phyloP scores from a whole-genome alignment of 2,888 invertebrate species.

The Cremastinae sp. region DNA sequence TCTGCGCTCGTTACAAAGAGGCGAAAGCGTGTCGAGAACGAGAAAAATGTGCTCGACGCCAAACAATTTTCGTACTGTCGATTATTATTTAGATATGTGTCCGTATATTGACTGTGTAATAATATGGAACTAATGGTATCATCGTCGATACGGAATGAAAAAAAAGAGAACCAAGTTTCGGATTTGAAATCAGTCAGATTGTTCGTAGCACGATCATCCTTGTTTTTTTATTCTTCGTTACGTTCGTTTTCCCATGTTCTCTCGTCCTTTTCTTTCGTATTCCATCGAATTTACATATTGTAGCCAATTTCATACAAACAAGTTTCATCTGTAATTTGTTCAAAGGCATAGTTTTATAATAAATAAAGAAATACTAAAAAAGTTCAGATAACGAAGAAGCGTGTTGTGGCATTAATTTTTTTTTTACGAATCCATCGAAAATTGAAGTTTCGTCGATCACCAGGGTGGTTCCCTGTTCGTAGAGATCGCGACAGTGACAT shows the following conservation, averaged over 20 bases:
- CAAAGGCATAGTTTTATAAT: conserved; percentile 76
- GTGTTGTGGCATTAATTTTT: too few species aligned
- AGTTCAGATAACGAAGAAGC: conserved; percentile 36
- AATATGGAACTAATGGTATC: conserved; percentile 18
- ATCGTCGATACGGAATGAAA: conserved; percentile 5
- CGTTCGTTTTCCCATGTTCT: conserved; percentile 57
- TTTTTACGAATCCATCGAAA: too few species aligned
- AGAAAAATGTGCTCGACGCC: conserved; percentile 39
- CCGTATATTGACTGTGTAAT: conserved; percentile 24
- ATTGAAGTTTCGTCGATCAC: too few species aligned
- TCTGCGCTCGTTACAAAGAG: conserved; percentile 40
- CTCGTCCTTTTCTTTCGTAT: conserved; percentile 54
- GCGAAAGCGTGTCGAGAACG: conserved; percentile 4
- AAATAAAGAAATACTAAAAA: conserved; percentile 75
- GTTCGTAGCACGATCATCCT: conserved; percentile 13
- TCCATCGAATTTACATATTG: conserved; percentile 57
- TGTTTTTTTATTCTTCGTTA: conserved; percentile 58
- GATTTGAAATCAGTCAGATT: background rate
- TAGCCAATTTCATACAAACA: conserved; percentile 64
- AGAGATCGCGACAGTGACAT: conserved; percentile 26
- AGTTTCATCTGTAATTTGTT: conserved; percentile 76
- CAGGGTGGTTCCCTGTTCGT: conserved; percentile 46
- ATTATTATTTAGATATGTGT: conserved; percentile 43
- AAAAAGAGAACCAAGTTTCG: conserved; percentile 5
- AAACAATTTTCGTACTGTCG: conserved; percentile 34